Evolutionary conservation across 2,888 invertebrate genomes (phyloP).

Genomic region (Morinoia aosen): DNA sequence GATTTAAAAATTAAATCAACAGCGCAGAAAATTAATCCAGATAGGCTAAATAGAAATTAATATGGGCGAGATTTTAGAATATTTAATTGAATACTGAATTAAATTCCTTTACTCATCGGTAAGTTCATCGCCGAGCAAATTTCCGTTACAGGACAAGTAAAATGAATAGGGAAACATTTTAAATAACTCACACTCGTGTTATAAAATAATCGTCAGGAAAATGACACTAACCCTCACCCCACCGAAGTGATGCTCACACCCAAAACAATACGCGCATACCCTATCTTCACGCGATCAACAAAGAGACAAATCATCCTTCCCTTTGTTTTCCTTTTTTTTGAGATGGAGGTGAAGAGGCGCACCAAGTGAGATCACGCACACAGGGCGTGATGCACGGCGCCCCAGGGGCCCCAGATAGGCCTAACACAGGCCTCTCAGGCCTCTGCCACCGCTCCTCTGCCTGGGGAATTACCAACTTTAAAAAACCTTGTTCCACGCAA

Average conservation of each 20-base stretch:
- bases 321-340: no score
- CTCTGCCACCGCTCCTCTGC: neutral
- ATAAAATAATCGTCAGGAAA: neutral
- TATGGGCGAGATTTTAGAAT: neutral
- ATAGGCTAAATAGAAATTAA: neutral
- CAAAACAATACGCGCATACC: neutral
- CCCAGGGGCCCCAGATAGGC: neutral
- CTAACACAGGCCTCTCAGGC: neutral
- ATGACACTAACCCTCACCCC: no score
- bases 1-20: no score
- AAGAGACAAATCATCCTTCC: neutral
- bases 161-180: neutral
- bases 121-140: neutral
- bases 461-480: constrained; percentile 1
- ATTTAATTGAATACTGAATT: no score
- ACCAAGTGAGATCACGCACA: neutral
- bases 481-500: neutral
- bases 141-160: neutral
- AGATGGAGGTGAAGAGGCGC: no score
- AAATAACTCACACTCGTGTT: neutral
- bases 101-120: no score
- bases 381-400: neutral
- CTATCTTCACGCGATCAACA: neutral
- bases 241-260: neutral
- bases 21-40: no score